Evolutionary conservation across 2,113 vertebrate species (phyloP).

Genomic region (Gallinago undulata): DNA sequence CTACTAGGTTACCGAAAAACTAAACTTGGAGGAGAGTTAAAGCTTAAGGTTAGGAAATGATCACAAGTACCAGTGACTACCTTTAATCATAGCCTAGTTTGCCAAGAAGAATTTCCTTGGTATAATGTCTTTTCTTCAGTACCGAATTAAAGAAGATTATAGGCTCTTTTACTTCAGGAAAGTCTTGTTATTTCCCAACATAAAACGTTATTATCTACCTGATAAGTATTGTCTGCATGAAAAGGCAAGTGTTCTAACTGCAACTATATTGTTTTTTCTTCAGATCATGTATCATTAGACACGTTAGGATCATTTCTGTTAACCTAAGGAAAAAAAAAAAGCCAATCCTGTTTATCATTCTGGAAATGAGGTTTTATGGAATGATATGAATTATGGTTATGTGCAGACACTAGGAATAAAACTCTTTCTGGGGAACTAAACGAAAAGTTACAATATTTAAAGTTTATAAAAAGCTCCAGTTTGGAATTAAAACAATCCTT

Average conservation of each 20-base stretch:
- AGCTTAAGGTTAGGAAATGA: conserved; percentile 52
- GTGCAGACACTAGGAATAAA: conserved; percentile 23
- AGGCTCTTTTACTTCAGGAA: not conserved
- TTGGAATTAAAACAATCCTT: conserved; percentile 12
- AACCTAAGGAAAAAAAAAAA: not conserved
- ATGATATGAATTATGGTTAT: conserved; percentile 36
- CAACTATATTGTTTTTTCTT: not conserved
- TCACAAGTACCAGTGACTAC: conserved; percentile 57
- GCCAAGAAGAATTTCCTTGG: conserved; percentile 56
- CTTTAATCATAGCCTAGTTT: conserved; percentile 56
- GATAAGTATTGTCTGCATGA: not conserved
- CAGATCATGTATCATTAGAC: not conserved
- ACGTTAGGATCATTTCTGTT: not conserved
- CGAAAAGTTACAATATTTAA: conserved; percentile 2
- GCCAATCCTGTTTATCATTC: not conserved
- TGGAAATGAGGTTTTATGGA: conserved; percentile 44
- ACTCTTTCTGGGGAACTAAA: not conserved
- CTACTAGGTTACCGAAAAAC: conserved; percentile 40
- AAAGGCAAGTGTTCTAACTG: not conserved
- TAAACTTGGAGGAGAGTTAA: conserved; percentile 19
- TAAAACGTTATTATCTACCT: conserved; percentile 31
- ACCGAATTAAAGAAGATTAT: conserved; percentile 57
- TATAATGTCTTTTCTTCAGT: conserved; percentile 17
- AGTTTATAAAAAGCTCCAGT: conserved; percentile 34
- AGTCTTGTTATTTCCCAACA: not conserved